Evolutionary conservation across 2,113 vertebrate genomes (phyloP), one percentile per base, ranked within the genome.

Genomic region (Pica pica): DNA sequence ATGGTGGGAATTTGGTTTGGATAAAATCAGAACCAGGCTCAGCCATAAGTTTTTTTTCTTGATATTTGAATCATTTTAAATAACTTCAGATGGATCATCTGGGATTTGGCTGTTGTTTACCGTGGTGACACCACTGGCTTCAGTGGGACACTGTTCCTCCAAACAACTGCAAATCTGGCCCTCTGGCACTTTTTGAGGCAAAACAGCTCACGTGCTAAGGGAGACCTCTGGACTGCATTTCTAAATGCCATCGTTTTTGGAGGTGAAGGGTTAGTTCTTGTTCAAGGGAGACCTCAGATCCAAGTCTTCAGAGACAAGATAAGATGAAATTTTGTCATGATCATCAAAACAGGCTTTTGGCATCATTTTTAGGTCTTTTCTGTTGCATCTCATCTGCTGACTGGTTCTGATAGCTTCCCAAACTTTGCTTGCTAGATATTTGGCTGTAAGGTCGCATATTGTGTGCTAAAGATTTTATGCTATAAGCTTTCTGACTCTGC

Each of bases 11-110:
- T 64, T 78, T 1, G 56, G 83, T 94, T 96, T 94, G 94, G 93
- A 78, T 89, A 88, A 94, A 91, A 95, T 96, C 96, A 97, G 94
- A 97, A 96, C 96, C 94, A 97, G 95, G 19, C 39, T 2, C 6
- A 90, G 56, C 11, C 69, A 61, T 13, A 90, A 60, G 8, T 59
- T 37, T 71, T 64, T 67, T 76, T 41, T 6, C 33, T 28, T 75
- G 27, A 27, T 67, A 21, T 13, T 53, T 65, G 17, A 82, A 75
- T 78, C 0, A 61, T 60, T 90, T 74, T 7, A 37, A 60, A 61
- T 46, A 64, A 60, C 6, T 74, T 85, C 27, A 47, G 50, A 6
- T 69, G 27, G 9, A 60, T 39, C n/a, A 49, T 46, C 39, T 73
- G 35, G 14, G 24, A 74, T 88, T 75, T 68, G 26, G 11, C 20